Conservation (phyloP, 1,140 invertebrate species). For the Ericerus pela region DNA sequence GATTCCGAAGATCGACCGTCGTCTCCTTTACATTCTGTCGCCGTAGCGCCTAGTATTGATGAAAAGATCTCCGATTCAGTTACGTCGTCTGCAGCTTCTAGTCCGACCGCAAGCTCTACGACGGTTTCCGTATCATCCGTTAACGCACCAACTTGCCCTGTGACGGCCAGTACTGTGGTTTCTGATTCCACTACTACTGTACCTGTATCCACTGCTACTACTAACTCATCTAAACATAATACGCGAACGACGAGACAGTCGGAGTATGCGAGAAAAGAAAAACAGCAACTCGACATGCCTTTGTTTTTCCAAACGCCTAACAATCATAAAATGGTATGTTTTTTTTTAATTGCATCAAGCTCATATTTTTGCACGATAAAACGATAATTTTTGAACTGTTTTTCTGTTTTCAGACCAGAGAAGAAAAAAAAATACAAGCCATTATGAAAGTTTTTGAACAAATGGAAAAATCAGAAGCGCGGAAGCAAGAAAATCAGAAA, state of each 20-base stretch:
- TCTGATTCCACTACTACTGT: too few relatives aligned
- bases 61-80: too few relatives aligned
- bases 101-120: background rate
- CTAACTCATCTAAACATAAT: background rate
- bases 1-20: too few relatives aligned
- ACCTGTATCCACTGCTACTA: background rate
- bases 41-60: too few relatives aligned
- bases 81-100: background rate
- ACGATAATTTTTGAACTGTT: too few relatives aligned
- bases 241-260: background rate
- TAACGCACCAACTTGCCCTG: too few relatives aligned
- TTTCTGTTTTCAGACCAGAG: constrained; percentile 48
- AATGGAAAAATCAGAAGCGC: constrained; percentile 59
- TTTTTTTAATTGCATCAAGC: too few relatives aligned
- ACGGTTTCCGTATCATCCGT: background rate
- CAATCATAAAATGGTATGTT: constrained; percentile 7
- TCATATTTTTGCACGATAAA: too few relatives aligned
- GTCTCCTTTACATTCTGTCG: too few relatives aligned
- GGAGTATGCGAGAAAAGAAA: background rate
- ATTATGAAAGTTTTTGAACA: constrained; percentile 84
- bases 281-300: constrained; percentile 1
- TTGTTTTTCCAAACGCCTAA: constrained; percentile 1
- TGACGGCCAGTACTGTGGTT: too few relatives aligned
- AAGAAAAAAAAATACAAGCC: constrained; percentile 91
- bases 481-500: constrained; percentile 51